A percentile compares a stretch with the other conserved stretches of the same genome.
Evolutionary conservation across 2,113 vertebrate genomes (phyloP).

Genomic region (Saccopteryx leptura): DNA sequence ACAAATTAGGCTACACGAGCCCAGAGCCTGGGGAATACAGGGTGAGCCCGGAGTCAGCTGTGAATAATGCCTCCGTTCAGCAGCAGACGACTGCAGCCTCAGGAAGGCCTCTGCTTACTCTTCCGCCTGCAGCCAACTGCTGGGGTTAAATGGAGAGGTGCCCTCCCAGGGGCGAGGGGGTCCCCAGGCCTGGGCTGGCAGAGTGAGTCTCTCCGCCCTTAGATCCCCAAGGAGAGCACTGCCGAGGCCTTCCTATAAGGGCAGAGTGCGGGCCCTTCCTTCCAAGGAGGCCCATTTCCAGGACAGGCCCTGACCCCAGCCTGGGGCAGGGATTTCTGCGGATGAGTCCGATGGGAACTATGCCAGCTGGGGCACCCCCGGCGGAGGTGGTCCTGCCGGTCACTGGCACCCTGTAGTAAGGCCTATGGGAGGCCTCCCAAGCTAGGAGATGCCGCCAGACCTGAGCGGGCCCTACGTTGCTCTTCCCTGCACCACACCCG

Average conservation of each 20-base stretch:
- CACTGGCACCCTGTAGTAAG: not conserved
- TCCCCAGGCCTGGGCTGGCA: not conserved
- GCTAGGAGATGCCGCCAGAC: not conserved
- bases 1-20: slow-evolving; percentile 71
- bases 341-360: not conserved
- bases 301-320: not conserved
- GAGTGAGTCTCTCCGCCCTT: not conserved
- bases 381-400: not conserved
- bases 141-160: slow-evolving; percentile 24
- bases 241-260: not conserved
- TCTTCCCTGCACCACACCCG: not conserved
- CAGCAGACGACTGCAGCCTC: not conserved
- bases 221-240: not conserved
- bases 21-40: slow-evolving; percentile 58
- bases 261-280: not conserved
- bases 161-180: not conserved
- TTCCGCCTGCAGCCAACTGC: slow-evolving; percentile 15
- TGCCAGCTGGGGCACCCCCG: not conserved
- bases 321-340: not conserved
- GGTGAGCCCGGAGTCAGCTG: slow-evolving; percentile 74
- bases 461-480: not conserved
- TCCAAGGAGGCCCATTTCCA: not conserved
- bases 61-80: slow-evolving; percentile 71
- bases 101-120: slow-evolving; percentile 30
- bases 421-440: not conserved